Conservation (phyloP, 2,888 invertebrate genomes). For the Tenthredo livida region DNA sequence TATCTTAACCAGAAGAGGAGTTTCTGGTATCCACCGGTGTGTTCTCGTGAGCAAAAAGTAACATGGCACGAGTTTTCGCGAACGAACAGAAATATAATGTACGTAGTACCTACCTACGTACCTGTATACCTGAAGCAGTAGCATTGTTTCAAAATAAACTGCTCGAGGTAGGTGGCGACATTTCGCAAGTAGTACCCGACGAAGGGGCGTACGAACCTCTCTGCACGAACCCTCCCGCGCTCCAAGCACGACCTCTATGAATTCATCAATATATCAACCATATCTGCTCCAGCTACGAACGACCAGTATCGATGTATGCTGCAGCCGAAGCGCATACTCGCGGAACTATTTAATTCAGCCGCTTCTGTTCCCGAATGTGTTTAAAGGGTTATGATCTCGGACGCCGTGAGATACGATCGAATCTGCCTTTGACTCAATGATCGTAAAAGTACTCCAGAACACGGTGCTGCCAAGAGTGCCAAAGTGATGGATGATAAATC, state of each 20-base stretch:
- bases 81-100: slow-evolving; percentile 36
- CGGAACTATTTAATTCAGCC: slow-evolving; percentile 66
- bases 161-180: slow-evolving; percentile 68
- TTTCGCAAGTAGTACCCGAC: slow-evolving; percentile 57
- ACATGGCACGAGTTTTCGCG: slow-evolving; percentile 24
- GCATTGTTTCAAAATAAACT: slow-evolving; percentile 63
- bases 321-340: slow-evolving; percentile 55
- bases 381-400: slow-evolving; percentile 64
- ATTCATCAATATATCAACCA: slow-evolving; percentile 67
- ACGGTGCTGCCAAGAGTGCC: background rate
- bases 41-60: background rate
- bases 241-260: slow-evolving; percentile 65
- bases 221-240: slow-evolving; percentile 57
- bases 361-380: slow-evolving; percentile 61
- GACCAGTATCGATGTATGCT: slow-evolving; percentile 55
- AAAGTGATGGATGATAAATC: background rate
- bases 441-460: slow-evolving; percentile 31
- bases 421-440: slow-evolving; percentile 32
- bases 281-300: slow-evolving; percentile 60
- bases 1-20: slow-evolving; percentile 1
- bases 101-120: slow-evolving; percentile 16
- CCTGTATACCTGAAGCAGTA: slow-evolving; percentile 31
- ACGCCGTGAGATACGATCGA: slow-evolving; percentile 47
- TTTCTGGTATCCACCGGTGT: slow-evolving; percentile 16
- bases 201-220: slow-evolving; percentile 46